Evolutionary conservation across 1,140 invertebrate genomes (phyloP), one percentile per base, ranked within the genome.

Genomic region (Agrilus planipennis): DNA sequence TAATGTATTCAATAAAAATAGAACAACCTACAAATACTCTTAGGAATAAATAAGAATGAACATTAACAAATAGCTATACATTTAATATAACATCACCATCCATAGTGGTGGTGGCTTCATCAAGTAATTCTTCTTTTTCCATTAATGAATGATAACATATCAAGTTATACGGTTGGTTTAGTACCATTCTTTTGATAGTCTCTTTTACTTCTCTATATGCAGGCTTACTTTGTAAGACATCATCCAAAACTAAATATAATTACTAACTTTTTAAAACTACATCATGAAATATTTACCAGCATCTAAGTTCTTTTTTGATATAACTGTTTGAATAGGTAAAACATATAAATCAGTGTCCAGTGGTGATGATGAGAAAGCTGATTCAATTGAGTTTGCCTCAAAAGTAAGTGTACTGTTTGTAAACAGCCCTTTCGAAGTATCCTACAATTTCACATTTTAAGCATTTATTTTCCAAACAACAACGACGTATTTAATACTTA

Each of bases 61-160:
- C 11, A 27, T 14, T n/a, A 3, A 39, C 14, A 27, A 21, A 36
- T n/a, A n/a, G n/a, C n/a, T n/a, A n/a, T 36, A 51, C 49, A 15
- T 41, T 46, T 28, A 53, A 41, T 31, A 58, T 58, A 35, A 57
- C 34, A 50, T 57, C 49, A 14, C 50, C 56, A 49, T 58, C 54
- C 35, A 31, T 40, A 23, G 46, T 51, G 10, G 51, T 44, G 28
- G 55, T n/a, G 21, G 54, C 51, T 44, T 45, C 37, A 45, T 57
- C 47, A 14, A 58, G 36, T 4, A 58, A 40, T 20, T 42, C 34
- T 19, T 54, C 14, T 46, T 58, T 58, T 35, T 57, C 45, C 22
- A 44, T 40, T 27, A 54, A 47, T 18, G 39, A 49, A 30, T 48
- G 41, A 42, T 52, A 57, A 30, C 30, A 21, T 32, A 48, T 37